These are phyloP conservation scores for Drosophila kokeensis DNA, from an alignment of 2,888 invertebrate species.

Conservation along the genomic window DNA sequence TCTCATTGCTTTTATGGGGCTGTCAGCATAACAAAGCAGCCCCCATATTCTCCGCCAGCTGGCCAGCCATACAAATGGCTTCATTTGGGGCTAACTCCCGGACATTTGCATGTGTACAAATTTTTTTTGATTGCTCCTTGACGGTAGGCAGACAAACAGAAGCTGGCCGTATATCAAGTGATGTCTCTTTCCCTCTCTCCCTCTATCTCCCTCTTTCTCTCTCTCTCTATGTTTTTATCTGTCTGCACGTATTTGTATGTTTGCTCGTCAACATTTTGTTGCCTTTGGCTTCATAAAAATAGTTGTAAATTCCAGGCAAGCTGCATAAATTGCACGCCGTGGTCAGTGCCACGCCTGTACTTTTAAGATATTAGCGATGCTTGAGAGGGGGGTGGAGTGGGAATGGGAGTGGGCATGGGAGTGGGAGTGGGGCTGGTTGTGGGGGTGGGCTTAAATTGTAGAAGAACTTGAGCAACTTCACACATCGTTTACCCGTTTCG, in stretches of 20 bases:
- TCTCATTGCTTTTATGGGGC: conserved; percentile 60
- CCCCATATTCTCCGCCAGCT: conserved; percentile 24
- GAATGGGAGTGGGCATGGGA: too few relatives aligned
- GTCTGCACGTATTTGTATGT: conserved; percentile 42
- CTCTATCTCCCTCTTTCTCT: not conserved
- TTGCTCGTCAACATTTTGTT: conserved; percentile 55
- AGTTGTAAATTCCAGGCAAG: conserved; percentile 74
- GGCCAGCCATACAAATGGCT: conserved; percentile 72
- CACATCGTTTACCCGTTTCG: conserved; percentile 63
- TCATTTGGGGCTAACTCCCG: conserved; percentile 58
- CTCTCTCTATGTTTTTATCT: conserved; percentile 1
- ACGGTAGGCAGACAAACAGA: conserved; percentile 40
- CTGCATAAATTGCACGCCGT: conserved; percentile 68
- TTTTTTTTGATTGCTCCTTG: conserved; percentile 56
- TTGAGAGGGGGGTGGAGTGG: not conserved
- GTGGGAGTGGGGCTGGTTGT: not conserved
- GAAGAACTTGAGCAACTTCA: conserved; percentile 55
- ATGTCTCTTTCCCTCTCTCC: not conserved
- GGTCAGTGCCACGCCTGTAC: conserved; percentile 13
- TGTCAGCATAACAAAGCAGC: conserved; percentile 60
- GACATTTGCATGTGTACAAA: conserved; percentile 71
- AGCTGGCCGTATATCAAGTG: not conserved
- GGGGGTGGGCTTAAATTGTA: conserved; percentile 1
- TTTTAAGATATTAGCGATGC: not conserved
- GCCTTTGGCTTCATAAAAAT: conserved; percentile 77